Percentiles rank a stretch among this genome's conserved stretches.
These are phyloP conservation scores for Epiblema foenella DNA, from an alignment of 2,888 invertebrate genomes.

Conservation along the genomic window DNA sequence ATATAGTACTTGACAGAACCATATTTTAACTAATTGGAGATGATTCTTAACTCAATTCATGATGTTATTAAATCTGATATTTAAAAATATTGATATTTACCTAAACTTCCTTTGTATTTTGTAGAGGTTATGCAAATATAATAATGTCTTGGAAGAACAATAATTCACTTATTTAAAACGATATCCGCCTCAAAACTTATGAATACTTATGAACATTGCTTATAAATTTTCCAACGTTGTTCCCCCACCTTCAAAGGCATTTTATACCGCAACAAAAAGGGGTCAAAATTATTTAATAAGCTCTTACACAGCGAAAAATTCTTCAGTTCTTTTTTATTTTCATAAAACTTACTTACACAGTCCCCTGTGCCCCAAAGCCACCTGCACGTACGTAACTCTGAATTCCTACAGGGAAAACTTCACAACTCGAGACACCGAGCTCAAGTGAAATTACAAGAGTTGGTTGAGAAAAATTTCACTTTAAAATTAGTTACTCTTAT, in stretches of 20 bases:
- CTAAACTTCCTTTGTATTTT: no score
- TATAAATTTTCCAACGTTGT: neutral
- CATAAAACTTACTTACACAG: constrained; percentile 27
- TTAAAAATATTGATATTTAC: neutral
- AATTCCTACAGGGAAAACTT: constrained; percentile 42
- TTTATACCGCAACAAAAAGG: neutral
- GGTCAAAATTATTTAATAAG: constrained; percentile 20
- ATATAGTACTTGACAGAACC: neutral
- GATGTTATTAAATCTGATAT: no score
- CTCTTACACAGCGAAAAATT: constrained; percentile 11
- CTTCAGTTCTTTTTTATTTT: constrained; percentile 13
- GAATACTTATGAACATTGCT: no score
- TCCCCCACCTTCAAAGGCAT: neutral
- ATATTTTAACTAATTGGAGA: neutral
- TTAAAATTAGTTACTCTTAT: constrained; percentile 44
- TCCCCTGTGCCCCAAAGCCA: constrained; percentile 27
- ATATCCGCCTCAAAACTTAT: no score
- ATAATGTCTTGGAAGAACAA: no score
- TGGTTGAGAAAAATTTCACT: constrained; percentile 41
- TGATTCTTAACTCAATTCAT: neutral
- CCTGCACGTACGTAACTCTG: constrained; percentile 35
- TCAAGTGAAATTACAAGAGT: constrained; percentile 42
- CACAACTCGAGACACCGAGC: constrained; percentile 38
- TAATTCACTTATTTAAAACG: no score
- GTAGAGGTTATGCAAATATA: no score